Conservation (phyloP, 2,888 invertebrate genomes). For the Girardia tigrina region DNA sequence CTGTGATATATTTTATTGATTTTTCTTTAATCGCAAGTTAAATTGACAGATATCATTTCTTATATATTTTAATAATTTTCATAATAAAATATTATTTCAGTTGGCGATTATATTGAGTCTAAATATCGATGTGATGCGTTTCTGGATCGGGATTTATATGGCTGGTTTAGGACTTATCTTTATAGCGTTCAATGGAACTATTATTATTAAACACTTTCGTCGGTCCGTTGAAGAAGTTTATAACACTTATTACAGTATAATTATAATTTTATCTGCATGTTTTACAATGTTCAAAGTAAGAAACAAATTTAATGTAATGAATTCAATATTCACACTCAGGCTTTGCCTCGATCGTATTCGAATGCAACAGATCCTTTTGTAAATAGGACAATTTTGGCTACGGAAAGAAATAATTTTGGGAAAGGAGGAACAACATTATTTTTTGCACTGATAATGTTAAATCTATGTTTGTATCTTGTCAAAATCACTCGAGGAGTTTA, state of each 20-base stretch:
- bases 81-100: too few relatives aligned
- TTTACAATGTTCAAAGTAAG: constrained; percentile 35
- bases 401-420: neutral
- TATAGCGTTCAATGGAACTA: constrained; percentile 27
- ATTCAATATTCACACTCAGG: too few relatives aligned
- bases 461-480: constrained; percentile 26
- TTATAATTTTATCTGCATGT: constrained; percentile 33
- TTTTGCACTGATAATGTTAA: constrained; percentile 29
- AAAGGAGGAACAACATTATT: constrained; percentile 26
- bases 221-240: constrained; percentile 36
- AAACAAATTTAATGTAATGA: too few relatives aligned
- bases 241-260: constrained; percentile 32
- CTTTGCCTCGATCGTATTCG: too few relatives aligned
- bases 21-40: too few relatives aligned
- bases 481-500: constrained; percentile 32
- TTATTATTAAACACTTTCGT: neutral
- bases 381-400: neutral
- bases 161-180: constrained; percentile 27
- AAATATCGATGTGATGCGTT: constrained; percentile 14
- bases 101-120: neutral
- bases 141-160: constrained; percentile 32
- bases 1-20: too few relatives aligned
- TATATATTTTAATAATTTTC: too few relatives aligned
- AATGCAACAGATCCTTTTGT: too few relatives aligned
- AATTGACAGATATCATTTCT: too few relatives aligned